Base-by-base conservation (phyloP, 2,888 invertebrate genomes). In the Caenorhabditis auriculariae region DNA sequence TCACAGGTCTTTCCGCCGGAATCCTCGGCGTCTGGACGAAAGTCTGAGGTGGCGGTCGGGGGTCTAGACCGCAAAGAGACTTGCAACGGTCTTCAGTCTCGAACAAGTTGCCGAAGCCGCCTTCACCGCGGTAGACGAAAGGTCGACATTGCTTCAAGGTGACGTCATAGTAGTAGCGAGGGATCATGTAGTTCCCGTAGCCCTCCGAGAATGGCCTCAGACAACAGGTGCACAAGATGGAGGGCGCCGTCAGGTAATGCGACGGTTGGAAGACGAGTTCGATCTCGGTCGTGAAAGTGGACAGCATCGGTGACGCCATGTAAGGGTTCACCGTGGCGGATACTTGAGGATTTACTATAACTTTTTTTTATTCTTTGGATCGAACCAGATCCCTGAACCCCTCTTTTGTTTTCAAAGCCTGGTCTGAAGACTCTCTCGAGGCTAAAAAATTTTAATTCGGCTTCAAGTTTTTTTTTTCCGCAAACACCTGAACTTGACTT, bases 71-170 rank as follows among this genome's bases (percentile, higher is more conserved):
- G 43, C 71, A 69, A 38, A 60, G 57, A 2, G 5, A 35, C 15
- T 41, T 32, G 49, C 76, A 73, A 27, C 63, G 55, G 35, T 67
- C 63, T 53, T 65, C 67, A 44, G 69, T 65, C 45, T 80, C 69
- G 55, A 80, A 80, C 55, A 71, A 70, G 62, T 80, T 80, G 12
- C 74, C 72, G 35, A 57, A 64, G 9, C 73, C 70, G 41, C 63
- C 63, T 35, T 56, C 23, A 4, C 78, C 68, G 12, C 52, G 60
- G 57, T 77, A 80, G 21, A 70, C 42, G 53, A 78, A 78, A 37
- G 75, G 76, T 2, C 56, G 57, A 44, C 79, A 80, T 19, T 54
- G 48, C 37, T 57, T 49, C 2, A 66, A 50, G n/a, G 65, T 52
- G 0, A 64, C 56, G 54, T 79, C 76, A 60, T 71, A 79, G 60